phyloP scores from a whole-genome alignment of 2,888 invertebrate species.

The Auanema freiburgensis region DNA sequence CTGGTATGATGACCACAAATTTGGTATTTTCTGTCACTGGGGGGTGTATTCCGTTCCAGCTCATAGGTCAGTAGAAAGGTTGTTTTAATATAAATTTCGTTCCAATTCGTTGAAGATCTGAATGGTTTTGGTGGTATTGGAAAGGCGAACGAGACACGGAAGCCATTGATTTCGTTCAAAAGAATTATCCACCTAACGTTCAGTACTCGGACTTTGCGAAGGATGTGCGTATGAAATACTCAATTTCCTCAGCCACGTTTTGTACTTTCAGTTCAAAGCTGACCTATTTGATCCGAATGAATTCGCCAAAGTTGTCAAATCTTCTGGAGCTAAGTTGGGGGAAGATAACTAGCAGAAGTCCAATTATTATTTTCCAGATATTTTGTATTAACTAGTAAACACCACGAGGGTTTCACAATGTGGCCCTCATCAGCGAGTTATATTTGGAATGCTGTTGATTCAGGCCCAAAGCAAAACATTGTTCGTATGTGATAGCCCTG shows the following conservation, averaged over 20 bases:
- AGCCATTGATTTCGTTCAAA: slow-evolving; percentile 75
- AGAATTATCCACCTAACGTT: slow-evolving; percentile 81
- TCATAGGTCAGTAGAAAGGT: slow-evolving; percentile 20
- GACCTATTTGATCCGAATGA: slow-evolving; percentile 82
- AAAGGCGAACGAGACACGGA: slow-evolving; percentile 44
- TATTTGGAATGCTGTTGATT: slow-evolving; percentile 68
- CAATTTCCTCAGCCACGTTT: slow-evolving; percentile 3
- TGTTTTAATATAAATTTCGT: neutral
- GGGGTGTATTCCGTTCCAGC: slow-evolving; percentile 61
- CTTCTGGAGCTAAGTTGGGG: slow-evolving; percentile 82
- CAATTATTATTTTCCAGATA: slow-evolving; percentile 63
- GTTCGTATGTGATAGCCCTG: slow-evolving; percentile 63
- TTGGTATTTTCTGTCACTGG: slow-evolving; percentile 69
- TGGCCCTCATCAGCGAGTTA: slow-evolving; percentile 68
- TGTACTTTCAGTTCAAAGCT: slow-evolving; percentile 75
- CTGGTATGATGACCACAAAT: slow-evolving; percentile 68
- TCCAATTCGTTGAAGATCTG: slow-evolving; percentile 69
- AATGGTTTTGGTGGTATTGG: slow-evolving; percentile 75
- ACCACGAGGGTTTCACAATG: slow-evolving; percentile 69
- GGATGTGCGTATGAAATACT: slow-evolving; percentile 37
- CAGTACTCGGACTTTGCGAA: slow-evolving; percentile 87
- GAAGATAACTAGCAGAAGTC: neutral
- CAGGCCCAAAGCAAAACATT: slow-evolving; percentile 68
- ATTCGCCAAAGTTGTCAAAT: slow-evolving; percentile 82
- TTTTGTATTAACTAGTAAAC: slow-evolving; percentile 68